Conservation (phyloP, 1,140 invertebrate genomes). For the Carposina sasakii region DNA sequence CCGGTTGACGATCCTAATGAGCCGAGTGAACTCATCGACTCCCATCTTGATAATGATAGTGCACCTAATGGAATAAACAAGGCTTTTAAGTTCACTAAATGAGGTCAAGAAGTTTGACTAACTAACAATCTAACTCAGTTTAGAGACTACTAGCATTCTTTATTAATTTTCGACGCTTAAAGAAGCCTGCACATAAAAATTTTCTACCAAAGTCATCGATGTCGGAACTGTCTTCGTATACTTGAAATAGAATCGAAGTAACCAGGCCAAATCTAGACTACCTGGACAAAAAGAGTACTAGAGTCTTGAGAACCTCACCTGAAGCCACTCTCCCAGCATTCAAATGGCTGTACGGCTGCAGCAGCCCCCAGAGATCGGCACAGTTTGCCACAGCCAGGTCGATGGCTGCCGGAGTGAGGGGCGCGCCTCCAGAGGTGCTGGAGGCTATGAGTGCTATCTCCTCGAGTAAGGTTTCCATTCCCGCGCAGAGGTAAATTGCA, state of each 20-base stretch:
- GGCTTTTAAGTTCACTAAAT: no score
- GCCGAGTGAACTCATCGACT: slow-evolving; percentile 83
- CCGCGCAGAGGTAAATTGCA: slow-evolving; percentile 90
- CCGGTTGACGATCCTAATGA: slow-evolving; percentile 71
- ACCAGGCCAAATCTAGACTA: no score
- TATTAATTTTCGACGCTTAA: no score
- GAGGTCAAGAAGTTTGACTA: no score
- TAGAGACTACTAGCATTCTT: no score
- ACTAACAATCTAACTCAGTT: no score
- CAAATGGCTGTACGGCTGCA: slow-evolving; percentile 92
- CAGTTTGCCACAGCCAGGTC: slow-evolving; percentile 90
- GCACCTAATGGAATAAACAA: slow-evolving; percentile 79
- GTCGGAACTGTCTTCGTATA: no score
- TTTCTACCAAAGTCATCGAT: no score
- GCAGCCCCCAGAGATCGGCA: slow-evolving; percentile 89
- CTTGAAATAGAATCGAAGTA: no score
- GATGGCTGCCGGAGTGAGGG: slow-evolving; percentile 82
- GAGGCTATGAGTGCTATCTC: slow-evolving; percentile 85
- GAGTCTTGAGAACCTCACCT: no score
- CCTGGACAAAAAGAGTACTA: slow-evolving; percentile 6
- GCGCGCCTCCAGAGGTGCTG: slow-evolving; percentile 60
- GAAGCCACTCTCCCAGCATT: slow-evolving; percentile 90
- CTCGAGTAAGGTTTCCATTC: slow-evolving; percentile 90
- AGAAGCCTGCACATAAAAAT: no score
- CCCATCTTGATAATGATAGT: slow-evolving; percentile 87